Evolutionary conservation across 2,113 vertebrate species (phyloP).

Genomic region (Misgurnus mizolepis): DNA sequence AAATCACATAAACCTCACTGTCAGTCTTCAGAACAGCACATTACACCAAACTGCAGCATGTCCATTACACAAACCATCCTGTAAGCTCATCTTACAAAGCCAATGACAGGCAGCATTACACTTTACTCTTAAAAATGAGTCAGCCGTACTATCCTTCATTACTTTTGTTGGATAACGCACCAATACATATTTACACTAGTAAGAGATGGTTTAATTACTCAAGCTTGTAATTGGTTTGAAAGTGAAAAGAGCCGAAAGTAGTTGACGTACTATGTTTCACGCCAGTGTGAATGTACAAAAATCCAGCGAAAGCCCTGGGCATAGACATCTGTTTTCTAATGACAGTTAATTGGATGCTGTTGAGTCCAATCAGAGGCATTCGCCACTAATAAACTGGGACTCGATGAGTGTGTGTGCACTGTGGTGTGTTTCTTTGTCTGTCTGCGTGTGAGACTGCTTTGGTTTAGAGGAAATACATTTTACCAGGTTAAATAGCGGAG

Average conservation of each 20-base stretch:
- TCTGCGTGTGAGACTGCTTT: background rate
- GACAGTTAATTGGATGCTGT: constrained; percentile 93
- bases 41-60: constrained; percentile 31
- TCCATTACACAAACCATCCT: constrained; percentile 4
- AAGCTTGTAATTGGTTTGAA: constrained; percentile 52
- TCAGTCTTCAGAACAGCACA: constrained; percentile 32
- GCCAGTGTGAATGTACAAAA: constrained; percentile 60
- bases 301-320: constrained; percentile 72
- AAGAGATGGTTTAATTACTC: constrained; percentile 48
- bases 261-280: constrained; percentile 53
- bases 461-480: constrained; percentile 40
- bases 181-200: constrained; percentile 47
- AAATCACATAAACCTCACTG: constrained; percentile 39
- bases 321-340: constrained; percentile 92
- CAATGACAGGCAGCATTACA: constrained; percentile 9
- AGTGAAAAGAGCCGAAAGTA: constrained; percentile 46
- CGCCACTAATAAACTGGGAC: constrained; percentile 74
- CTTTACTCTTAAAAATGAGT: constrained; percentile 38
- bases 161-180: constrained; percentile 28
- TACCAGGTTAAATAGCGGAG: background rate
- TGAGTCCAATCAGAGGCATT: constrained; percentile 86
- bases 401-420: constrained; percentile 21
- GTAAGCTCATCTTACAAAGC: background rate
- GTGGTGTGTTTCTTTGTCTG: no score
- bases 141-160: background rate